Evolutionary conservation across 2,797 vertebrate species (phyloP).

Genomic region (Nothura maculosa): DNA sequence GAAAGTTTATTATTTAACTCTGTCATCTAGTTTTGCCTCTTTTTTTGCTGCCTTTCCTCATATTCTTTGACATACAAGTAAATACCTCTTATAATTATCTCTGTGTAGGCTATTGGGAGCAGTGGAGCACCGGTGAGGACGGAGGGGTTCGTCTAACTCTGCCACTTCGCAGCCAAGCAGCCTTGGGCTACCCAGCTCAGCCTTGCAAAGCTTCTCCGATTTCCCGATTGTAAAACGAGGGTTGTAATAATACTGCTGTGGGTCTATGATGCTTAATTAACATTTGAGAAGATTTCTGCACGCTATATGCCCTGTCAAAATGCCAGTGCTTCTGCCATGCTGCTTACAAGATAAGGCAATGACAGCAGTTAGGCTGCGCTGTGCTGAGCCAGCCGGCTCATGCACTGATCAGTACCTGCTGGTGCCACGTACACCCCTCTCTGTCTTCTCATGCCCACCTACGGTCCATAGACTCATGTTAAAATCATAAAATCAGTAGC

Average conservation of each 20-base stretch:
- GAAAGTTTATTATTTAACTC: background rate
- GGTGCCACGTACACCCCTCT: accelerated
- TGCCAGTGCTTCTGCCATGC: background rate
- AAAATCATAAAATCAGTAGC: conserved; percentile 34
- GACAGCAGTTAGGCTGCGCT: conserved; percentile 15
- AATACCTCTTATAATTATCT: background rate
- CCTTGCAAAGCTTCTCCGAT: background rate
- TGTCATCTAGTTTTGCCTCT: conserved; percentile 10
- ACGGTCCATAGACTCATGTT: conserved; percentile 18
- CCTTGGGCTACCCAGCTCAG: conserved; percentile 31
- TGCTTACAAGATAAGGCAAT: conserved; percentile 7
- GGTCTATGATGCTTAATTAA: conserved; percentile 21
- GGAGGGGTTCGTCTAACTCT: background rate
- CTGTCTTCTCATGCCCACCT: background rate
- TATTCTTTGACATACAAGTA: conserved; percentile 23
- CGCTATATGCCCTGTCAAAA: background rate
- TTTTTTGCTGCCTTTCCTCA: conserved; percentile 23
- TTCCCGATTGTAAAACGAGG: background rate
- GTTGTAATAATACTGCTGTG: background rate
- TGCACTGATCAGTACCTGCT: background rate
- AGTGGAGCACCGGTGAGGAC: accelerated
- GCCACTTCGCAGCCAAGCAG: background rate
- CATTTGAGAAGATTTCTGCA: background rate
- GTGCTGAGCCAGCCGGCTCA: background rate
- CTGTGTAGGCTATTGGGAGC: background rate